A percentile compares a stretch with the other conserved stretches of the same genome.
These are phyloP conservation scores for Xenops minutus DNA, from an alignment of 2,797 vertebrate genomes.

Conservation along the genomic window DNA sequence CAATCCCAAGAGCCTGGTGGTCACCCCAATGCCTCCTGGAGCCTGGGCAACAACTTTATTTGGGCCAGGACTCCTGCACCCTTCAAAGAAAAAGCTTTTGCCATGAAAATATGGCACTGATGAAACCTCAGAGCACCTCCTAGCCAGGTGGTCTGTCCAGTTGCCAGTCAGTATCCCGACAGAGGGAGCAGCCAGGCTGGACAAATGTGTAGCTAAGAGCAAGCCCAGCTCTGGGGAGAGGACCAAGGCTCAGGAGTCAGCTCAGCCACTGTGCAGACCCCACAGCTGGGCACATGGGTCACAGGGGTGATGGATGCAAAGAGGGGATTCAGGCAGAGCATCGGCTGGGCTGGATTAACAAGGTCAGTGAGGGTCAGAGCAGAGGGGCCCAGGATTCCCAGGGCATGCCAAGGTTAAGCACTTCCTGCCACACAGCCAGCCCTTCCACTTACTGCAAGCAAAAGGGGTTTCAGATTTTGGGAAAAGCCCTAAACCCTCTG, in stretches of 20 bases:
- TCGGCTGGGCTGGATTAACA: neutral
- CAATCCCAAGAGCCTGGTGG: neutral
- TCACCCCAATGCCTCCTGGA: neutral
- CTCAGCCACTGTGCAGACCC: neutral
- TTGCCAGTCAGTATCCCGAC: neutral
- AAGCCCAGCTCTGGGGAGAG: neutral
- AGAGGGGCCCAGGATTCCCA: neutral
- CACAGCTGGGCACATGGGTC: neutral
- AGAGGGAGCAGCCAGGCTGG: neutral
- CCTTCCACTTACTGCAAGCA: neutral
- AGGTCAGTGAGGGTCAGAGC: neutral
- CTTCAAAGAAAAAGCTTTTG: neutral
- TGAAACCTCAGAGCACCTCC: accelerated
- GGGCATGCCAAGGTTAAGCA: neutral
- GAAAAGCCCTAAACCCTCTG: neutral
- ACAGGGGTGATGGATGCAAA: neutral
- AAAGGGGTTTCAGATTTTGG: neutral
- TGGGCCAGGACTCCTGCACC: neutral
- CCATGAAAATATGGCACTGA: accelerated
- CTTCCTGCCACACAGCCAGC: neutral
- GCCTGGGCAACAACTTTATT: neutral
- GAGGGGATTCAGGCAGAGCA: neutral
- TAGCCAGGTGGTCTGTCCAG: neutral
- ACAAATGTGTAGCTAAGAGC: neutral
- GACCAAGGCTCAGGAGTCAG: neutral